Evolutionary conservation across 2,888 invertebrate species (phyloP).

Genomic region (Parascotia fuliginaria): DNA sequence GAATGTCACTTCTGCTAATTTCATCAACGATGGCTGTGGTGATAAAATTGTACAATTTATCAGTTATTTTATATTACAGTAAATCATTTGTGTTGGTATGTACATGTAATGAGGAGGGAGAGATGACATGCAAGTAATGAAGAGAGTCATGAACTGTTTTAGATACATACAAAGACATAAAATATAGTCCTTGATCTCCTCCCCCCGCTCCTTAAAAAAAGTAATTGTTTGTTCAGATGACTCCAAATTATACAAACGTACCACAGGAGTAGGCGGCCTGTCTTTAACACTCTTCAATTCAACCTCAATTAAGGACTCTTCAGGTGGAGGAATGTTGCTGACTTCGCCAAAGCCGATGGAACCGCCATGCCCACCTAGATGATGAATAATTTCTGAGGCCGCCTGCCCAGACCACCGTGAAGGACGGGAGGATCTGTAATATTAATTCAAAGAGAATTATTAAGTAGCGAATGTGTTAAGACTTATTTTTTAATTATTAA

Average conservation of each 20-base stretch:
- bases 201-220: too few relatives aligned
- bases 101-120: too few relatives aligned
- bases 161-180: too few relatives aligned
- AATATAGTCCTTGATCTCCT: too few relatives aligned
- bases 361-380: slow-evolving; percentile 34
- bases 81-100: too few relatives aligned
- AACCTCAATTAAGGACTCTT: slow-evolving; percentile 49
- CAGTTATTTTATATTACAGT: too few relatives aligned
- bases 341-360: slow-evolving; percentile 65
- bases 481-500: too few relatives aligned
- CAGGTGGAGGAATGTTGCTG: slow-evolving; percentile 51
- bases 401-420: slow-evolving; percentile 66
- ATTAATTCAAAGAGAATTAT: neutral
- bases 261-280: slow-evolving; percentile 76
- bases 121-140: too few relatives aligned
- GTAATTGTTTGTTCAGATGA: too few relatives aligned
- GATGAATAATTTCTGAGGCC: slow-evolving; percentile 54
- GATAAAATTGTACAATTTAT: neutral
- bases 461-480: too few relatives aligned
- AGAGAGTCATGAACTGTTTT: too few relatives aligned
- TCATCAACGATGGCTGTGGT: slow-evolving; percentile 70
- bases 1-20: slow-evolving; percentile 77
- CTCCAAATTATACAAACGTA: slow-evolving; percentile 49
- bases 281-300: slow-evolving; percentile 68
- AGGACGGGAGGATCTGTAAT: neutral